Base-by-base conservation (phyloP, 2,888 invertebrate species). In the Lasius fuliginosus region DNA sequence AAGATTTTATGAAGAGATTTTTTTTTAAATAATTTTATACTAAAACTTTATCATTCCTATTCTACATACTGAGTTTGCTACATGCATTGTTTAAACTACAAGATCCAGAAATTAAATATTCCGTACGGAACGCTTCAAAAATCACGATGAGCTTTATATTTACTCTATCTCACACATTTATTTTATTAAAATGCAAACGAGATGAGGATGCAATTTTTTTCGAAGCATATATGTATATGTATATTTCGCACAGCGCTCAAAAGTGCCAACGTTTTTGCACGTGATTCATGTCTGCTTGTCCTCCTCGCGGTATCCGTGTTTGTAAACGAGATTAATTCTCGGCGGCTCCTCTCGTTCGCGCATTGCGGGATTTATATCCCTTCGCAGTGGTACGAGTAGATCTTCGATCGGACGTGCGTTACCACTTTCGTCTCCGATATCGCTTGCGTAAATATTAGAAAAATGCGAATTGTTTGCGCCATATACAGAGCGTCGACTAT, bases 341-440 rank as follows among this genome's bases (percentile, higher is more conserved):
- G 62, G 40, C 49, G n/a, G 67, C 53, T 73, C 3, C 67, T 56
- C 42, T 53, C 46, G 62, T 23, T 12, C 42, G 23, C 69, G 27
- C 67, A 6, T 27, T 53, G 40, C 12, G 53, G 53, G 64, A 67
- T 83, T 81, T 68, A 79, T 60, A 58, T 56, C 23, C 6, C 62
- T 56, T 30, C 53, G 49, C n/a, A 84, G 87, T 85, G 77, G 67
- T 77, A 60, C 62, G 62, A 83, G 53, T 76, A 60, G 49, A 68
- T 67, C 77, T 76, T 67, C 68, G 83, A 76, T 83, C 83, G 76
- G 83, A 60, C 76, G 40, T 33, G 27, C 58, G 12, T 23, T 53
- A 5, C 53, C 65, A 18, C 33, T 67, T 23, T 42, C 36, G 64
- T 36, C 40, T 60, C 46, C 42, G 65, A 58, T 75, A 56, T 65